Evolutionary conservation across 2,113 vertebrate genomes (phyloP).

Genomic region (Charadrius vociferus): DNA sequence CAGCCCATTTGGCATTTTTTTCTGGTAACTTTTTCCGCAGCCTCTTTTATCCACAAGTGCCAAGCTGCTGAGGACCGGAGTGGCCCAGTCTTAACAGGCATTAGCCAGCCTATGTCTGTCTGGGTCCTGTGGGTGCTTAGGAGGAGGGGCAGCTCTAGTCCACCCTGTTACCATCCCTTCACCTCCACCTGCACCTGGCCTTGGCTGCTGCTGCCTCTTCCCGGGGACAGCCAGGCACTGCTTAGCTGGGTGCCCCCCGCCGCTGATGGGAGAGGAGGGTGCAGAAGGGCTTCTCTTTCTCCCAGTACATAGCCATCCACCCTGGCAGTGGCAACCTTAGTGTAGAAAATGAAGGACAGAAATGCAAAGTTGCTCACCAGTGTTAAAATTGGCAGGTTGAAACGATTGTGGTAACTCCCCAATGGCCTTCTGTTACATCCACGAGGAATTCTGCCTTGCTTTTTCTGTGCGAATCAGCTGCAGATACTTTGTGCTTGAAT

Average conservation of each 20-base stretch:
- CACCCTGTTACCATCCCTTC: neutral
- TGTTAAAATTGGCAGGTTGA: rapidly evolving
- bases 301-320: neutral
- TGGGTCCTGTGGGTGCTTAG: neutral
- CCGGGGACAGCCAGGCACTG: neutral
- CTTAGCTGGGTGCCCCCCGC: neutral
- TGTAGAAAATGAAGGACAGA: neutral
- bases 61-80: neutral
- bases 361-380: neutral
- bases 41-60: neutral
- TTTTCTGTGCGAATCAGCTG: neutral
- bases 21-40: neutral
- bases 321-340: neutral
- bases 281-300: neutral
- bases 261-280: neutral
- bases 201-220: neutral
- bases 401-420: rapidly evolving
- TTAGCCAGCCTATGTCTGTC: neutral
- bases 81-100: neutral
- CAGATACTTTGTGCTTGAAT: neutral
- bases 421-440: no score
- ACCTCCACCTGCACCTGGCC: rapidly evolving
- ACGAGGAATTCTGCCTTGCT: neutral
- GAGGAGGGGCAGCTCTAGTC: neutral
- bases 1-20: conserved; percentile 1